Evolutionary conservation across 2,888 invertebrate species (phyloP), one percentile per base, ranked within the genome.

Genomic region (Thalpophila matura): DNA sequence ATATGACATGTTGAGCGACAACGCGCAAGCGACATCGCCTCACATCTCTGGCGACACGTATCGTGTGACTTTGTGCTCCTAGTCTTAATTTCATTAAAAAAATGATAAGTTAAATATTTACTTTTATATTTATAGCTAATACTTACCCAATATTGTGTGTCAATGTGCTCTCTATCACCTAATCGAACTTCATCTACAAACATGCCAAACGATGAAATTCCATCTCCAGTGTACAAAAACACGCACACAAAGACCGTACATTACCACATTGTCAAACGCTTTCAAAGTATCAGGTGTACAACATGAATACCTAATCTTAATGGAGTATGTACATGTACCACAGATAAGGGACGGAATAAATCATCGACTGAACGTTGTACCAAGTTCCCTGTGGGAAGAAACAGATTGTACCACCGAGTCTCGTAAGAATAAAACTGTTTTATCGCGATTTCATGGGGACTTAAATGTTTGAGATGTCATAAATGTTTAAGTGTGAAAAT

Each of bases 231-330:
- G 14, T 42, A 57, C 22, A 31, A 38, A 29, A 10, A 38, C 71
- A 65, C 65, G 64, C 70, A 64, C 54, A 74, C 61, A 61, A 45
- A 63, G 46, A 54, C 37, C 43, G 38, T 37, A 53, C 56, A 67
- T 74, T 54, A 70, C 68, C 79, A 79, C 80, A 84, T 82, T 85
- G 83, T 85, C 83, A 84, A 83, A 85, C 76, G 81, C 89, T 89
- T 82, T 87, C 86, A 91, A 90, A 89, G 93, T 92, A 91, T 88
- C 93, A 93, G 93, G 93, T 94, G 93, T 92, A 78, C 84, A 85
- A 80, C 91, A 89, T 92, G 94, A 93, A 94, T 94, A 92, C 87
- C 91, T 94, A 92, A 94, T 94, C 90, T 89, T 93, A 94, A 94
- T 94, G 93, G 92, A 90, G 88, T 86, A 86, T 79, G 83, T 85